These are phyloP conservation scores for Enteromius thamalakanensis DNA, from an alignment of 2,797 vertebrate species.

Conservation along the genomic window DNA sequence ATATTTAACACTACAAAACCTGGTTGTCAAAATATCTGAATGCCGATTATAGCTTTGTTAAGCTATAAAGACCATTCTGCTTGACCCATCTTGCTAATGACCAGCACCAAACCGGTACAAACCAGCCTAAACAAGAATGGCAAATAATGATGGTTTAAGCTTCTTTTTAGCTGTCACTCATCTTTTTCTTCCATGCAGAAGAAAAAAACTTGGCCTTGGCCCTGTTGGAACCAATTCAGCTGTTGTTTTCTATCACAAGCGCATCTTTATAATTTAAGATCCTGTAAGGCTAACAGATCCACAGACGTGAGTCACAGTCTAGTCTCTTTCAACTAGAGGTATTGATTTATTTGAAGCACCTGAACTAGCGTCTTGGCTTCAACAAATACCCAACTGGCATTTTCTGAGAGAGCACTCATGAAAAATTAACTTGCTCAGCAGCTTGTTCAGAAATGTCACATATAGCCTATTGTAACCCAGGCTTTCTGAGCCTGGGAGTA, in stretches of 20 bases:
- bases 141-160: neutral
- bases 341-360: conserved; percentile 42
- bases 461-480: conserved; percentile 51
- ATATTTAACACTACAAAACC: neutral
- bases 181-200: neutral
- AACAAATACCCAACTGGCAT: conserved; percentile 48
- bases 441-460: conserved; percentile 53
- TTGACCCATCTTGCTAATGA: too few relatives aligned
- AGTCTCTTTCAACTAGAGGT: conserved; percentile 23
- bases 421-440: conserved; percentile 48
- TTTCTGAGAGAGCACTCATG: conserved; percentile 43
- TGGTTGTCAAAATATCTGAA: neutral
- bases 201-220: conserved; percentile 16
- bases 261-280: conserved; percentile 43
- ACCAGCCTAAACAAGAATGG: too few relatives aligned
- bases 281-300: conserved; percentile 15
- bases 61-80: too few relatives aligned
- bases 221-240: conserved; percentile 4
- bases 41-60: neutral
- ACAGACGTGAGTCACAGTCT: conserved; percentile 21
- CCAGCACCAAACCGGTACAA: too few relatives aligned
- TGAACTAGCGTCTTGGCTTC: conserved; percentile 34
- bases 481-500: conserved; percentile 44
- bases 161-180: conserved; percentile 8
- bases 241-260: conserved; percentile 22